Base-by-base conservation (phyloP, 2,113 vertebrate genomes). In the Edolisoma coerulescens region DNA sequence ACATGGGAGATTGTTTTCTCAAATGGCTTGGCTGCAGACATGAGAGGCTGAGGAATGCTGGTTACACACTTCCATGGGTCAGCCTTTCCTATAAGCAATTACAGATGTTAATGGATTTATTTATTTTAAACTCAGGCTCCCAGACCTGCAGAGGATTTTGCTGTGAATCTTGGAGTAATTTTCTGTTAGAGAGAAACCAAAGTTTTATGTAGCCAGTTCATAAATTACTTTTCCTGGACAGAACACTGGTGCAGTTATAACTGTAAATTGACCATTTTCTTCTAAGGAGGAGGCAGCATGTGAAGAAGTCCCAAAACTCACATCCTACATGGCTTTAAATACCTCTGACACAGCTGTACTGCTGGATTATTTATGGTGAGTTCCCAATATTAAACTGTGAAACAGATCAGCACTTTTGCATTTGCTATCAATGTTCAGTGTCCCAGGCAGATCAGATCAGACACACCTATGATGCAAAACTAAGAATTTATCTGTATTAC, bases 61-160 rank as follows among this genome's bases (percentile, higher is more conserved):
- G 68, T 91, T 84, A 81, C 71, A 90, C 92, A 81, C 90, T 93
- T 94, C n/a, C 75, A 81, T 30, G 75, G 95, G 42, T 93, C 88
- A 96, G 90, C 68, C 90, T 90, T 96, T 96, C 87, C 95, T 88
- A 74, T 90, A 94, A 96, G 93, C 85, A 91, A 93, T 71, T 91
- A 92, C 95, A 95, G 93, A 96, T 86, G 93, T 80, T 94, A 94
- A 95, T 94, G 64, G 75, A 94, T 95, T 90, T 95, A 94, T 96
- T 95, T 96, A 80, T 80, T 93, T 95, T 90, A 93, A 95, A 90
- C 22, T 77, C 50, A 32, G 56, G 64, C 92, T 95, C 76, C 79
- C 56, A 83, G 71, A 88, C 71, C 79, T 93, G 92, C 82, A 95
- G 87, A 93, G 33, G 63, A 81, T 70, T 96, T 85, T 88, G 63